phyloP scores from a whole-genome alignment of 2,113 vertebrate genomes.

The Ammodytes marinus region DNA sequence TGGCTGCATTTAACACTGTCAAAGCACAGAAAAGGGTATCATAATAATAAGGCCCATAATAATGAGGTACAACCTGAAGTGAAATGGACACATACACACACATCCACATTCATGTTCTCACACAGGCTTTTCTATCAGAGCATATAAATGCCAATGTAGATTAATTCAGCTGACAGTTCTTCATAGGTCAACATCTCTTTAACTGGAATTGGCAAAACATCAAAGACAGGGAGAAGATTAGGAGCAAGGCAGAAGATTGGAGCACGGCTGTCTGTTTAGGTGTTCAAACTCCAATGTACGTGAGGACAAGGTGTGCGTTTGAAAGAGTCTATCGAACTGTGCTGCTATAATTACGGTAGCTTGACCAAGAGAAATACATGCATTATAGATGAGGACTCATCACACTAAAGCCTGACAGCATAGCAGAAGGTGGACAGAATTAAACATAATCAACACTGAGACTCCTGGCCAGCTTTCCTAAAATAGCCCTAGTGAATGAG shows the following conservation, averaged over 20 bases:
- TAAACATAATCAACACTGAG: conserved; percentile 14
- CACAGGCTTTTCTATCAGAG: conserved; percentile 39
- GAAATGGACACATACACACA: neutral
- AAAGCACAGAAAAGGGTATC: conserved; percentile 8
- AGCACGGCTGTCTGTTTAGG: neutral
- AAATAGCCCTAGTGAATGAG: conserved; percentile 12
- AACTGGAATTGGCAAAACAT: conserved; percentile 44
- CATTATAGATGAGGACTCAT: neutral
- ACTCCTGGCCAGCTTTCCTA: neutral
- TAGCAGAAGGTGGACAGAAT: conserved; percentile 16
- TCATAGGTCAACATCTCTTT: conserved; percentile 64
- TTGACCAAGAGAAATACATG: conserved; percentile 35
- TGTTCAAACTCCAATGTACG: conserved; percentile 1
- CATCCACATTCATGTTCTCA: conserved; percentile 29
- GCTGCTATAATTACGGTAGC: conserved; percentile 41
- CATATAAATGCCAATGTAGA: conserved; percentile 45
- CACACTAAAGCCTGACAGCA: conserved; percentile 28
- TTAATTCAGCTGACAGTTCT: conserved; percentile 50
- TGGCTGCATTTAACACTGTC: conserved; percentile 27
- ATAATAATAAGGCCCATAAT: conserved; percentile 14
- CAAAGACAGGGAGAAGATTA: conserved; percentile 8
- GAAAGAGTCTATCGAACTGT: conserved; percentile 39
- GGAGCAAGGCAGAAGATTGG: neutral
- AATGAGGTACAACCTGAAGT: conserved; percentile 49
- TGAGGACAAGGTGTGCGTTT: conserved; percentile 9